Evolutionary conservation across 2,888 invertebrate genomes (phyloP).

Genomic region (Sarcophaga rosellei): DNA sequence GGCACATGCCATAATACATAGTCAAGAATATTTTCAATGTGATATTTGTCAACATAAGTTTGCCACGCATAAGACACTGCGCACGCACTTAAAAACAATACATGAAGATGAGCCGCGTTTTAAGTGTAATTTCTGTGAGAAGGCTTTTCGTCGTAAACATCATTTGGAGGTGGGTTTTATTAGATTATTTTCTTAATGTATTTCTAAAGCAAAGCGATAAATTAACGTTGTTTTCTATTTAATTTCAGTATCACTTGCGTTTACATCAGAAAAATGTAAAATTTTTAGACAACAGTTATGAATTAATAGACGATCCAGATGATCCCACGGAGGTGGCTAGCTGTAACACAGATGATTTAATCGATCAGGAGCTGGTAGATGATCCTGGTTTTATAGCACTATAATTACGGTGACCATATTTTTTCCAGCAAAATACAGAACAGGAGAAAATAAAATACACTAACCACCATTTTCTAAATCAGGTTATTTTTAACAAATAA

Average conservation of each 20-base stretch:
- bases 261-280: constrained; percentile 68
- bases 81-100: constrained; percentile 72
- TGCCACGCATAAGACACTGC: constrained; percentile 73
- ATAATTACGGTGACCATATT: too few relatives aligned
- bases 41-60: constrained; percentile 73
- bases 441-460: too few relatives aligned
- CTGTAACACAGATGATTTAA: constrained; percentile 28
- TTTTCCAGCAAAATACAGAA: too few relatives aligned
- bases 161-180: constrained; percentile 71
- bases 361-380: constrained; percentile 47
- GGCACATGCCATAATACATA: constrained; percentile 74
- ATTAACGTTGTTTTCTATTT: constrained; percentile 8
- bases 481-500: too few relatives aligned
- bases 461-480: too few relatives aligned
- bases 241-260: constrained; percentile 72
- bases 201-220: not conserved
- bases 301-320: constrained; percentile 29
- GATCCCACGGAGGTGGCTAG: constrained; percentile 1
- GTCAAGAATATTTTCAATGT: constrained; percentile 72
- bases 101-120: constrained; percentile 72
- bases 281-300: constrained; percentile 2
- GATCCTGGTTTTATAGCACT: constrained; percentile 58
- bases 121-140: constrained; percentile 72
- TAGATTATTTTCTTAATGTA: not conserved
- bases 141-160: constrained; percentile 75